Evolutionary conservation across 2,888 invertebrate genomes (phyloP).

Genomic region (Colletes collaris): DNA sequence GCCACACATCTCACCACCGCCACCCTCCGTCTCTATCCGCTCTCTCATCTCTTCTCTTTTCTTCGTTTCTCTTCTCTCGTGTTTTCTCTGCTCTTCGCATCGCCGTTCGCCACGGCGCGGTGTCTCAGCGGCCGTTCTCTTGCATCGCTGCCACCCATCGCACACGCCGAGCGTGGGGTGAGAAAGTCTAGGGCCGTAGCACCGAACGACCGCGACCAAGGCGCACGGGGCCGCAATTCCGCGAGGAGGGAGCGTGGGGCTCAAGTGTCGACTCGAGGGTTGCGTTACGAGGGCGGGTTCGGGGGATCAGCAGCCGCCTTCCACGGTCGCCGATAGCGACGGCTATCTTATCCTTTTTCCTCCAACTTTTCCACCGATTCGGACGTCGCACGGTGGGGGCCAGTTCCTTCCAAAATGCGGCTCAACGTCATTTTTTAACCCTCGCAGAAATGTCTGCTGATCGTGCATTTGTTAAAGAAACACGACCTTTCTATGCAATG

Average conservation of each 20-base stretch:
- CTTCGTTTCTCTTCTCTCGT: neutral
- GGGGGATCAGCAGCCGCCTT: constrained; percentile 22
- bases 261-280: neutral
- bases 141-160: constrained; percentile 47
- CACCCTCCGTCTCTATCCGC: constrained; percentile 11
- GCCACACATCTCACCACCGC: constrained; percentile 33
- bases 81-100: neutral
- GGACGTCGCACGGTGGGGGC: neutral
- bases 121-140: constrained; percentile 20
- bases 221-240: constrained; percentile 29
- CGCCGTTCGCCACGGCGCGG: neutral
- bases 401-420: too few relatives aligned
- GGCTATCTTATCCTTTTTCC: neutral
- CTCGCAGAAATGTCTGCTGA: too few relatives aligned
- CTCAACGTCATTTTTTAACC: too few relatives aligned
- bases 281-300: constrained; percentile 6
- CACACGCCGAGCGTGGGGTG: constrained; percentile 30
- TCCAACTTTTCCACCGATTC: neutral
- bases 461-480: too few relatives aligned
- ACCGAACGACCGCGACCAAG: constrained; percentile 38
- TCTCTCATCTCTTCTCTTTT: neutral
- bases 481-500: too few relatives aligned
- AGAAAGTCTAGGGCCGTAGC: constrained; percentile 58
- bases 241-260: constrained; percentile 6
- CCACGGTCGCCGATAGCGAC: constrained; percentile 12